phyloP scores from a whole-genome alignment of 2,888 invertebrate species.

The Amiota mariae region DNA sequence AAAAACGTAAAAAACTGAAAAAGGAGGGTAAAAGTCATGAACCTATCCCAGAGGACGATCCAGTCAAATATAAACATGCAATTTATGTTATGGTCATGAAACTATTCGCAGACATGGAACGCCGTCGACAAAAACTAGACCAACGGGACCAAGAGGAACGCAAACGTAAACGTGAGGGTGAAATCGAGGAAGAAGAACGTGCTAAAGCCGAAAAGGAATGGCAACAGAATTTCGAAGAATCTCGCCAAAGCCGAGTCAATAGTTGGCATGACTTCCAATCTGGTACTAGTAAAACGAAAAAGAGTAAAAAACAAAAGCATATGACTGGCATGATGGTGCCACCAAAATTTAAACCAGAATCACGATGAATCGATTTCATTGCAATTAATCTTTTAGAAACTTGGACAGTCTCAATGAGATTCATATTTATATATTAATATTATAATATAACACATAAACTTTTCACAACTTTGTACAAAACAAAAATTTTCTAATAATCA shows the following conservation, averaged over 20 bases:
- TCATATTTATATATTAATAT: not conserved
- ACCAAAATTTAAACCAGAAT: conserved; percentile 94
- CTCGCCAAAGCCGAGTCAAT: conserved; percentile 90
- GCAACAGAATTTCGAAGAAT: conserved; percentile 99
- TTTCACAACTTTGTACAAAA: not conserved
- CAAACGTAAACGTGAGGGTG: conserved; percentile 93
- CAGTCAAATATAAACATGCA: conserved; percentile 89
- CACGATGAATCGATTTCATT: conserved; percentile 77
- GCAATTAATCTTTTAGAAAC: conserved; percentile 31
- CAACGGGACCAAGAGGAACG: conserved; percentile 93
- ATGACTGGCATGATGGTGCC: conserved; percentile 86
- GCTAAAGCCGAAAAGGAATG: conserved; percentile 94
- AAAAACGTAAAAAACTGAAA: conserved; percentile 94
- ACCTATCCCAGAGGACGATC: conserved; percentile 90
- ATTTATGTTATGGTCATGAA: conserved; percentile 99
- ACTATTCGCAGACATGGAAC: conserved; percentile 95
- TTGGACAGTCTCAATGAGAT: conserved; percentile 17
- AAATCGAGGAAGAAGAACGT: conserved; percentile 93
- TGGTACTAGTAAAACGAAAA: conserved; percentile 76
- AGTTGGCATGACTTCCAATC: conserved; percentile 95
- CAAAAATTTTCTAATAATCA: not conserved
- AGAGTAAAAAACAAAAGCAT: conserved; percentile 86
- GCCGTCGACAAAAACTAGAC: conserved; percentile 89
- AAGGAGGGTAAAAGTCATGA: conserved; percentile 87
- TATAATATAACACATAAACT: too few relatives aligned